Percentiles rank a stretch among this genome's conserved stretches.
phyloP scores from a whole-genome alignment of 2,888 invertebrate genomes.

The Agonopterix alstromeriana region DNA sequence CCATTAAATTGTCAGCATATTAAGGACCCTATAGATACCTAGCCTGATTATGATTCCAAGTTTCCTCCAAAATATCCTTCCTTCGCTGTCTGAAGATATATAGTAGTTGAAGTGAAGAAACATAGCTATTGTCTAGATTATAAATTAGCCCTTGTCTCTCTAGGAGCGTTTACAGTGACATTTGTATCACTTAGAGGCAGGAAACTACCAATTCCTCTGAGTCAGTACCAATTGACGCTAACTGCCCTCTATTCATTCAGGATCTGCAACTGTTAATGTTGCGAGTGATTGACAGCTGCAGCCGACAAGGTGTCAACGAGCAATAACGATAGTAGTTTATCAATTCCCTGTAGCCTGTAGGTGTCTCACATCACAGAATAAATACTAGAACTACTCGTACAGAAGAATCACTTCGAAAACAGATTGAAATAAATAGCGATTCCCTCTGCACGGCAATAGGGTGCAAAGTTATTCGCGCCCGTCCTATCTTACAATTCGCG shows the following conservation, averaged over 20 bases:
- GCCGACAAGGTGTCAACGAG: neutral
- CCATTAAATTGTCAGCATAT: too few species aligned
- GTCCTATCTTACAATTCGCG: too few species aligned
- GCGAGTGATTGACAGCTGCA: neutral
- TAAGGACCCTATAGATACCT: too few species aligned
- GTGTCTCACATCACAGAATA: too few species aligned
- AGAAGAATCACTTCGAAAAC: too few species aligned
- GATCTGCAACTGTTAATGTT: neutral
- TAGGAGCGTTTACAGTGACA: slow-evolving; percentile 43
- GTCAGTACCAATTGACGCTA: slow-evolving; percentile 50
- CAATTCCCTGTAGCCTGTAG: too few species aligned
- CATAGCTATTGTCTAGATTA: slow-evolving; percentile 36
- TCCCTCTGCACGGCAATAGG: too few species aligned
- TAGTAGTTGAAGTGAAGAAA: slow-evolving; percentile 23
- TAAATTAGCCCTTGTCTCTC: slow-evolving; percentile 54
- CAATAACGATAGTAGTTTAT: neutral
- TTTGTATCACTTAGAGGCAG: slow-evolving; percentile 56
- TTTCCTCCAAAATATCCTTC: too few species aligned
- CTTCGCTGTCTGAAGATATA: slow-evolving; percentile 9
- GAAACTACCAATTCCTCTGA: slow-evolving; percentile 57
- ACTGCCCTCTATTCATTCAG: slow-evolving; percentile 9
- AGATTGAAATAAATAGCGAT: too few species aligned
- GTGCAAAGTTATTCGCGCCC: too few species aligned
- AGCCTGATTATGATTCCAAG: too few species aligned
- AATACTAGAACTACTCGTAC: too few species aligned